Percentiles rank a stretch among this genome's conserved stretches.
These are phyloP conservation scores for Drosophila bocki DNA, from an alignment of 1,140 invertebrate species.

Conservation along the genomic window DNA sequence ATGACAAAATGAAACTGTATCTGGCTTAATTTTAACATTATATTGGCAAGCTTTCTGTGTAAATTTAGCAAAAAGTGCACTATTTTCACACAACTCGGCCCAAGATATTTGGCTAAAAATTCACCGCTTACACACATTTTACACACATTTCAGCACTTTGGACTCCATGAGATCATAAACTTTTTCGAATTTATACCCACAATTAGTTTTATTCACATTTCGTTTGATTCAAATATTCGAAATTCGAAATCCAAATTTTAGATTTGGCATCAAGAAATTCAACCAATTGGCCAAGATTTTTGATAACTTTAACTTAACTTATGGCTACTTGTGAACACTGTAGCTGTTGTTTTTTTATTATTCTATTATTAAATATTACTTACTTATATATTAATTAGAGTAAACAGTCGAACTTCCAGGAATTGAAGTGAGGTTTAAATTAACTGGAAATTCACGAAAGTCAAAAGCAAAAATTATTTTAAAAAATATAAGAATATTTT, in stretches of 20 bases:
- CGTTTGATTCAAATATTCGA: slow-evolving; percentile 11
- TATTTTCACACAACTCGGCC: neutral
- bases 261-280: slow-evolving; percentile 19
- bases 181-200: neutral
- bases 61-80: neutral
- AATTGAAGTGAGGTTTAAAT: neutral
- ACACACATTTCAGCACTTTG: slow-evolving; percentile 1
- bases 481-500: no score
- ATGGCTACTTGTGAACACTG: neutral
- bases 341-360: neutral
- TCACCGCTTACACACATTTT: neutral
- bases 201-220: slow-evolving; percentile 3
- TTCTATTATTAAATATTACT: neutral
- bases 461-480: no score
- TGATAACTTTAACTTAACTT: slow-evolving; percentile 7
- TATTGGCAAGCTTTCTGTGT: neutral
- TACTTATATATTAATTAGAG: neutral
- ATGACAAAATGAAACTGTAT: neutral
- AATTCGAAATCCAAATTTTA: slow-evolving; percentile 15
- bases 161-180: neutral
- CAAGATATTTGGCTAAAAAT: neutral
- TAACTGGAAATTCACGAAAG: neutral
- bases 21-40: neutral
- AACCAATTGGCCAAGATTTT: neutral
- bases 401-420: slow-evolving; percentile 1